phyloP scores from a whole-genome alignment of 2,888 invertebrate genomes.

The Ctena decussata region DNA sequence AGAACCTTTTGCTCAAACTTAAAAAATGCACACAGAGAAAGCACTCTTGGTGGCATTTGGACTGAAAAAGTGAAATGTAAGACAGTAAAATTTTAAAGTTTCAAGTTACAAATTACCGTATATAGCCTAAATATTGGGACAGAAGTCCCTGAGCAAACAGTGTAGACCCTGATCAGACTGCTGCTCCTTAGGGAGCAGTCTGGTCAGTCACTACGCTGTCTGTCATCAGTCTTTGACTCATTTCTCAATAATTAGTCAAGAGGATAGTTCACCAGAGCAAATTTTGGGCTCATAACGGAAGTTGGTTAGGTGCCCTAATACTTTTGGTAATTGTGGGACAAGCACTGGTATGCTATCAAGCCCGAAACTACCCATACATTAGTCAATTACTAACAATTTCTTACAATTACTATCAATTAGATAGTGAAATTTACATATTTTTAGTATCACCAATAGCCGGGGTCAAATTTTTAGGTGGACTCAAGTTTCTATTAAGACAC shows the following conservation, averaged over 20 bases:
- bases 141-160: too few relatives aligned
- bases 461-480: background rate
- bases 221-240: too few relatives aligned
- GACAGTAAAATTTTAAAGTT: background rate
- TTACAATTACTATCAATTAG: background rate
- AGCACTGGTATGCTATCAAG: background rate
- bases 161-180: too few relatives aligned
- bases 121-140: too few relatives aligned
- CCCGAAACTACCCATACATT: background rate
- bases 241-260: too few relatives aligned
- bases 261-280: too few relatives aligned
- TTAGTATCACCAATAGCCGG: background rate
- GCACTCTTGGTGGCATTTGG: background rate
- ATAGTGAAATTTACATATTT: background rate
- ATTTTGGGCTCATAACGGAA: too few relatives aligned
- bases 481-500: background rate
- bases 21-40: slow-evolving; percentile 9
- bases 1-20: background rate
- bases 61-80: background rate
- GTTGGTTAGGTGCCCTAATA: too few relatives aligned
- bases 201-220: too few relatives aligned
- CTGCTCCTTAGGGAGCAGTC: too few relatives aligned
- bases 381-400: background rate
- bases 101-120: background rate
- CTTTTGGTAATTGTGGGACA: too few relatives aligned